Conservation (phyloP, 2,113 vertebrate genomes). For the Hypanus sabinus region DNA sequence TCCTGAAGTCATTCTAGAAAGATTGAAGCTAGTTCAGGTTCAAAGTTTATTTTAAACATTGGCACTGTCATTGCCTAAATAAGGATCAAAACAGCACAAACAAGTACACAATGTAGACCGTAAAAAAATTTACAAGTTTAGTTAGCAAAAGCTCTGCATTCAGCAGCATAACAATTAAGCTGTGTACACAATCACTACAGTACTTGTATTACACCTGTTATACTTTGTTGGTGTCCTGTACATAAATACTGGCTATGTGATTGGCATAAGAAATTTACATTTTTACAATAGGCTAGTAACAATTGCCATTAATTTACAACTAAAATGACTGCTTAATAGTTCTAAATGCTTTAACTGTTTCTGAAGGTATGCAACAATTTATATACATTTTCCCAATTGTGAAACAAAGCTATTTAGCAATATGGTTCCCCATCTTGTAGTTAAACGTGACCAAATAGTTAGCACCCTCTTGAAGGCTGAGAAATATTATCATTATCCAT, state of each 20-base stretch:
- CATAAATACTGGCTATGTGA: conserved; percentile 11
- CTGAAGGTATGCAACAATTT: not conserved
- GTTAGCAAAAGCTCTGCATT: not conserved
- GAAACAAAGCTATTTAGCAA: not conserved
- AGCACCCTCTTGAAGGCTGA: not conserved
- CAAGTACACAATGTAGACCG: not conserved
- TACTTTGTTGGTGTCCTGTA: not conserved
- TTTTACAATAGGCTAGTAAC: conserved; percentile 24
- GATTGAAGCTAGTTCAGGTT: not conserved
- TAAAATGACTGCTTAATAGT: no score
- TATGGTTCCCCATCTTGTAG: not conserved
- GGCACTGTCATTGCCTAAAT: not conserved
- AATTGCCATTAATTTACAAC: not conserved
- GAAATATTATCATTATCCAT: not conserved
- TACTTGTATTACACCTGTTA: not conserved
- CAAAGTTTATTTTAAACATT: not conserved
- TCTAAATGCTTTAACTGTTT: not conserved
- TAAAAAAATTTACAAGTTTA: not conserved
- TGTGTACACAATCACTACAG: not conserved
- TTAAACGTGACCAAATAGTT: not conserved
- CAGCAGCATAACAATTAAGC: not conserved
- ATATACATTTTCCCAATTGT: not conserved
- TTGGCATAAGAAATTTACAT: conserved; percentile 36
- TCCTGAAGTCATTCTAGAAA: not conserved
- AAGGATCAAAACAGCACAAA: conserved; percentile 20